Evolutionary conservation across 2,888 invertebrate species (phyloP).

Genomic region (Rambutsinella grinnellia): DNA sequence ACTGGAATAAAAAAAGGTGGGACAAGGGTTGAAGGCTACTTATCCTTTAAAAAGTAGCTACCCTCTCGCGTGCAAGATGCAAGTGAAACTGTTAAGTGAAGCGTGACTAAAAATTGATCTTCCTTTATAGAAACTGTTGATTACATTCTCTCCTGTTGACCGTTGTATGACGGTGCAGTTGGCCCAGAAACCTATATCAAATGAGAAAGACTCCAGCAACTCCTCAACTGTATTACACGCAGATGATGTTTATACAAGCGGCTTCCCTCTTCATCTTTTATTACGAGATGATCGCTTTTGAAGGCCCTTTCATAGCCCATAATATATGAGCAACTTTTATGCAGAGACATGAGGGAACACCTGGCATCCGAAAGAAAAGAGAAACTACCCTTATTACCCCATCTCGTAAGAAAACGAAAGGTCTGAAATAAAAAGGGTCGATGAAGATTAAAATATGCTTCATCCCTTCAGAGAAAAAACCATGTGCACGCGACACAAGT

Average conservation of each 20-base stretch:
- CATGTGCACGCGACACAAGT: conserved; percentile 58
- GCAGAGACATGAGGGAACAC: conserved; percentile 20
- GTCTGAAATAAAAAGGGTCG: conserved; percentile 18
- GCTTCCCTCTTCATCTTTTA: not conserved
- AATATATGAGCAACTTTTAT: not conserved
- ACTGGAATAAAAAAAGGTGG: too few species aligned
- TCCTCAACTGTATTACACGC: not conserved
- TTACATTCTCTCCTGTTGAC: conserved; percentile 18
- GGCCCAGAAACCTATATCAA: conserved; percentile 42
- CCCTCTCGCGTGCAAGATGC: conserved; percentile 7
- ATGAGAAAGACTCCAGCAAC: conserved; percentile 10
- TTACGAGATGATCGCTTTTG: not conserved
- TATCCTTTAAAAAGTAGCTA: conserved; percentile 22
- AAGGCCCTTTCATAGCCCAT: not conserved
- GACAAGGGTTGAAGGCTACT: too few species aligned
- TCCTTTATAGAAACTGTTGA: not conserved
- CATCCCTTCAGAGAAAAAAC: too few species aligned
- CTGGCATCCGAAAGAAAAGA: conserved; percentile 40
- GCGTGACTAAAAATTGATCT: conserved; percentile 20
- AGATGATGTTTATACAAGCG: not conserved
- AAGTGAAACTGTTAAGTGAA: conserved; percentile 28
- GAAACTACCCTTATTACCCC: not conserved
- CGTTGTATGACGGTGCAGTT: conserved; percentile 20
- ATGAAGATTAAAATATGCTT: not conserved
- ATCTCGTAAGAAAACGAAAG: conserved; percentile 33